Evolutionary conservation across 2,113 vertebrate genomes (phyloP).

Genomic region (Platycercus adscitus): DNA sequence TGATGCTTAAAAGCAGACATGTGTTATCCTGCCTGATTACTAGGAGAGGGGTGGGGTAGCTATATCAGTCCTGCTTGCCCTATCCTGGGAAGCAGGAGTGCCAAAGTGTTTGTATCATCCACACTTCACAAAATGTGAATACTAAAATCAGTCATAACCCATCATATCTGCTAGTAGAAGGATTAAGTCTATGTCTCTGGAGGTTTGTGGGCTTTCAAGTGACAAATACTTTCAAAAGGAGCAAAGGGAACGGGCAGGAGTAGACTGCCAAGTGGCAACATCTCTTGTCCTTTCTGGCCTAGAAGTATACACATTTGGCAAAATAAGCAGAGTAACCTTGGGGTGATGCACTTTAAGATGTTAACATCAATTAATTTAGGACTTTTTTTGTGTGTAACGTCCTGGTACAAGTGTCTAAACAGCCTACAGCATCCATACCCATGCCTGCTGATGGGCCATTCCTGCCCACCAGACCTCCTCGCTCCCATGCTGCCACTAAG

Average conservation of each 20-base stretch:
- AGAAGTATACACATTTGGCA: not conserved
- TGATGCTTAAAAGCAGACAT: not conserved
- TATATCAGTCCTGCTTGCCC: not conserved
- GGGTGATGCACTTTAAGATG: not conserved
- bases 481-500: not conserved
- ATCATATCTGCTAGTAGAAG: not conserved
- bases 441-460: not conserved
- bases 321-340: not conserved
- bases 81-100: not conserved
- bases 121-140: not conserved
- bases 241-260: not conserved
- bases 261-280: not conserved
- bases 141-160: not conserved
- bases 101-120: not conserved
- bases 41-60: constrained; percentile 2
- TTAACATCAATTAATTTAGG: accelerated
- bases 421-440: not conserved
- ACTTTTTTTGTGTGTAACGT: accelerated
- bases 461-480: not conserved
- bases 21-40: constrained; percentile 12
- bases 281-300: not conserved
- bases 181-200: not conserved
- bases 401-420: not conserved
- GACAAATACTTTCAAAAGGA: not conserved
- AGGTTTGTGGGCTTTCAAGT: not conserved